Conservation (phyloP, 2,888 invertebrate species). For the Drosophila diplacantha region DNA sequence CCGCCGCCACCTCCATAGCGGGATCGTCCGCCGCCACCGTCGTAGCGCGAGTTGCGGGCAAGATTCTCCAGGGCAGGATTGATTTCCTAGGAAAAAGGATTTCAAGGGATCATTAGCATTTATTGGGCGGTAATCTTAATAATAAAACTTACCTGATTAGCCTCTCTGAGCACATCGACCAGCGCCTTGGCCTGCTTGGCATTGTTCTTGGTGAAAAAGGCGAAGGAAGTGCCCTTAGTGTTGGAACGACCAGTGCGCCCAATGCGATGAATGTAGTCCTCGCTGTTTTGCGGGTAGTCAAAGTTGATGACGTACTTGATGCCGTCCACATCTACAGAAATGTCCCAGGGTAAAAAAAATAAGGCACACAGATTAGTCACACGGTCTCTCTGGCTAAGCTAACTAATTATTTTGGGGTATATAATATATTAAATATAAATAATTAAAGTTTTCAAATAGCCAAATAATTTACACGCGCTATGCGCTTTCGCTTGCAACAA, state of each 20-base stretch:
- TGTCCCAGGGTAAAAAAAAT: conserved; percentile 16
- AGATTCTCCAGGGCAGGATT: conserved; percentile 91
- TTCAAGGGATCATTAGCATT: conserved; percentile 2
- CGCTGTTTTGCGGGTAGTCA: conserved; percentile 96
- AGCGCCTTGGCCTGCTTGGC: conserved; percentile 92
- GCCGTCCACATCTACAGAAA: conserved; percentile 91
- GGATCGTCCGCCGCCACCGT: conserved; percentile 79
- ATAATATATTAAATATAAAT: conserved; percentile 12
- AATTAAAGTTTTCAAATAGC: conserved; percentile 59
- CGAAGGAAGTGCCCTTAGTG: conserved; percentile 94
- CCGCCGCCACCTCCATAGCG: conserved; percentile 75
- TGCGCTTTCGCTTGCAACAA: conserved; percentile 62
- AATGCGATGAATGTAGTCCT: conserved; percentile 97
- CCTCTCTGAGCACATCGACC: conserved; percentile 91
- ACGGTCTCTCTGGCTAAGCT: neutral
- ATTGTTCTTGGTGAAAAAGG: conserved; percentile 94
- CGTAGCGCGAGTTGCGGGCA: conserved; percentile 82
- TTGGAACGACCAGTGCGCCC: conserved; percentile 94
- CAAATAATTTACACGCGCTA: conserved; percentile 53
- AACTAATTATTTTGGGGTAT: conserved; percentile 3
- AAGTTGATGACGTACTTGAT: conserved; percentile 97
- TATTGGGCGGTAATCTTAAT: neutral
- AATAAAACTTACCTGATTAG: conserved; percentile 84
- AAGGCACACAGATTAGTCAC: conserved; percentile 18
- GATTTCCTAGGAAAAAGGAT: conserved; percentile 81